A percentile compares a stretch with the other conserved stretches of the same genome.
Evolutionary conservation across 2,888 invertebrate species (phyloP).

Genomic region (Amaurobius ferox): DNA sequence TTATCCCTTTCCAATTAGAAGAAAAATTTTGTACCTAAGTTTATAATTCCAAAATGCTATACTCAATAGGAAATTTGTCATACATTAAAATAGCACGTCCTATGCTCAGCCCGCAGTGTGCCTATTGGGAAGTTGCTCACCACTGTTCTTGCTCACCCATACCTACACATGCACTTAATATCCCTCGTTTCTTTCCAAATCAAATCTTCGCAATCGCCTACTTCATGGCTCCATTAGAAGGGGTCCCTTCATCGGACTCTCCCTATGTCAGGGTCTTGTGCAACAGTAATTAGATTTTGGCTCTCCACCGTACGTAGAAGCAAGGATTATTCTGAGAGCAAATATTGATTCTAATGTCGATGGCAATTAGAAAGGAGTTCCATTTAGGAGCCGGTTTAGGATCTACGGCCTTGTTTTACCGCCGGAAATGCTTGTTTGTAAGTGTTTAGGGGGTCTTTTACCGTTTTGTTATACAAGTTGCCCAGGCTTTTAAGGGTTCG

Average conservation of each 20-base stretch:
- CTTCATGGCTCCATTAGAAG: constrained; percentile 58
- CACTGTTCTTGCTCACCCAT: too few relatives aligned
- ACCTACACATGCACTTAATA: background rate
- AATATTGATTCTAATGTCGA: constrained; percentile 71
- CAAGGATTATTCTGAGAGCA: constrained; percentile 65
- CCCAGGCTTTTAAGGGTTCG: constrained; percentile 15
- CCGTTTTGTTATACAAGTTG: constrained; percentile 41
- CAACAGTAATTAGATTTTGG: constrained; percentile 68
- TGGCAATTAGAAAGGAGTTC: constrained; percentile 66
- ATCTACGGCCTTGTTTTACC: background rate
- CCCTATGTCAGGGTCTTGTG: constrained; percentile 24
- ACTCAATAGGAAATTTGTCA: too few relatives aligned
- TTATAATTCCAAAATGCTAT: too few relatives aligned
- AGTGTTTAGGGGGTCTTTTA: constrained; percentile 50
- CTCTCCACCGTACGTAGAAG: constrained; percentile 34
- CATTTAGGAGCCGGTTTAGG: constrained; percentile 24
- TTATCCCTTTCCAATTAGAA: too few relatives aligned
- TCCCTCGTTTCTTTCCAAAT: constrained; percentile 44
- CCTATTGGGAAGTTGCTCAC: too few relatives aligned
- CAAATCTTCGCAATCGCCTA: constrained; percentile 62
- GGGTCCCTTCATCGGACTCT: constrained; percentile 32
- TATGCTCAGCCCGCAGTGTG: too few relatives aligned
- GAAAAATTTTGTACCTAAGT: too few relatives aligned
- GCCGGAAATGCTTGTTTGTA: constrained; percentile 49
- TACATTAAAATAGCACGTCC: too few relatives aligned